Conservation (phyloP, 2,888 invertebrate species). For the Schizotus pectinicornis region DNA sequence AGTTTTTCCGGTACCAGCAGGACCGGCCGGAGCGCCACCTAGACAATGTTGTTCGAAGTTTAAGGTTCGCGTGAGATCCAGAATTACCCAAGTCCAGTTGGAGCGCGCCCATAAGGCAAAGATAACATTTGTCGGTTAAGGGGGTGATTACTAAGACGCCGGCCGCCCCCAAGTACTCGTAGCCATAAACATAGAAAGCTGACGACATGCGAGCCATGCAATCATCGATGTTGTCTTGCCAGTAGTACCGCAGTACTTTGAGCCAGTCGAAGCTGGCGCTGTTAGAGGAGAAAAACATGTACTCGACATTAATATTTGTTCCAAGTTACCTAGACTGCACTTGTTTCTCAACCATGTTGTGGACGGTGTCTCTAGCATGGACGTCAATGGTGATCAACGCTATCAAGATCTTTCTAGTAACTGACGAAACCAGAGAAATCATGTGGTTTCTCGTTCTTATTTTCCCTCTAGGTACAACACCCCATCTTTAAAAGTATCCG, state of each 20-base stretch:
- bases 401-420: slow-evolving; percentile 78
- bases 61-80: too few species aligned
- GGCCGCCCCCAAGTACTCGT: slow-evolving; percentile 89
- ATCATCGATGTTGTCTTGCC: slow-evolving; percentile 78
- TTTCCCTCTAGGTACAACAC: too few species aligned
- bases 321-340: slow-evolving; percentile 61
- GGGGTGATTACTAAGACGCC: slow-evolving; percentile 89
- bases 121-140: slow-evolving; percentile 85
- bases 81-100: slow-evolving; percentile 76
- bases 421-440: too few species aligned
- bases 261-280: slow-evolving; percentile 86
- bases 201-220: slow-evolving; percentile 86
- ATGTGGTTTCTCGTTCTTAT: too few species aligned
- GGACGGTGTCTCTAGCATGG: slow-evolving; percentile 86
- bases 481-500: too few species aligned
- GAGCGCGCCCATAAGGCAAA: slow-evolving; percentile 89
- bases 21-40: slow-evolving; percentile 90
- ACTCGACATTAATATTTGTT: background rate
- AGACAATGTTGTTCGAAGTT: too few species aligned
- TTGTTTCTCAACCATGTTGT: slow-evolving; percentile 73
- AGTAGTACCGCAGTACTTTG: slow-evolving; percentile 89
- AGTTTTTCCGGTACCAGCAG: slow-evolving; percentile 88
- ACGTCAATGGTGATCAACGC: slow-evolving; percentile 91
- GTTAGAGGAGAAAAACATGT: slow-evolving; percentile 13
- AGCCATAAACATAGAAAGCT: slow-evolving; percentile 82